Evolutionary conservation across 1,140 invertebrate species (phyloP).

Genomic region (Drosophila burlai): DNA sequence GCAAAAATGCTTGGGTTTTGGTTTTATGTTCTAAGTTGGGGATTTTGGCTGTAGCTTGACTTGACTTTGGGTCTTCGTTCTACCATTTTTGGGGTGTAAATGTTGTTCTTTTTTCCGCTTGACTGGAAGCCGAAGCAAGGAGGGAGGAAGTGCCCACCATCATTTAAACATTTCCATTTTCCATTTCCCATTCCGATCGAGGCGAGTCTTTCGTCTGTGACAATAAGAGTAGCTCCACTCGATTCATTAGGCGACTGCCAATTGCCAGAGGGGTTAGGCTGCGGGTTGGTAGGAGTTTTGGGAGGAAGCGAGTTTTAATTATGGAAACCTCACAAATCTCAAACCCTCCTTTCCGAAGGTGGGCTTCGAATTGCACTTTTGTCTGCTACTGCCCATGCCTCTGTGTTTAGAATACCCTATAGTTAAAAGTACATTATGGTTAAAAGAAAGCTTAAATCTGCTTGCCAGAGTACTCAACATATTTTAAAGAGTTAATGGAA

Average conservation of each 20-base stretch:
- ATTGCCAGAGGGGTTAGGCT: slow-evolving; percentile 15
- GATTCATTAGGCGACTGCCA: slow-evolving; percentile 39
- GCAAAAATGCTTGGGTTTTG: slow-evolving; percentile 25
- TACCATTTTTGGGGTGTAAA: slow-evolving; percentile 44
- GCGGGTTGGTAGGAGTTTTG: not conserved
- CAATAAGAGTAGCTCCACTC: slow-evolving; percentile 1
- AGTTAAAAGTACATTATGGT: not conserved
- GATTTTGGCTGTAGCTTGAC: not conserved
- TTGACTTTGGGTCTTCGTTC: slow-evolving; percentile 9
- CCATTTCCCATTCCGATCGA: slow-evolving; percentile 32
- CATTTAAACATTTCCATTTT: not conserved
- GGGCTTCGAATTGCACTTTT: slow-evolving; percentile 24
- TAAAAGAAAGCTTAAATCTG: not conserved
- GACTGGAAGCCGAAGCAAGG: slow-evolving; percentile 19
- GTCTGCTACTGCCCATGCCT: not conserved
- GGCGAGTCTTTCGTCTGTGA: not conserved
- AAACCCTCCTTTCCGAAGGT: not conserved
- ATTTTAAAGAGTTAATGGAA: not conserved
- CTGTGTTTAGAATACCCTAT: not conserved
- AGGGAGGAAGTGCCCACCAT: not conserved
- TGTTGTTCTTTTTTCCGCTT: slow-evolving; percentile 57
- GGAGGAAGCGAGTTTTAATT: slow-evolving; percentile 20
- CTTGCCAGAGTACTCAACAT: not conserved
- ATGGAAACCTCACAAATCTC: slow-evolving; percentile 41
- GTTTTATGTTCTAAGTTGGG: not conserved